Evolutionary conservation across 2,888 invertebrate species (phyloP).

Genomic region (Patella pellucida): DNA sequence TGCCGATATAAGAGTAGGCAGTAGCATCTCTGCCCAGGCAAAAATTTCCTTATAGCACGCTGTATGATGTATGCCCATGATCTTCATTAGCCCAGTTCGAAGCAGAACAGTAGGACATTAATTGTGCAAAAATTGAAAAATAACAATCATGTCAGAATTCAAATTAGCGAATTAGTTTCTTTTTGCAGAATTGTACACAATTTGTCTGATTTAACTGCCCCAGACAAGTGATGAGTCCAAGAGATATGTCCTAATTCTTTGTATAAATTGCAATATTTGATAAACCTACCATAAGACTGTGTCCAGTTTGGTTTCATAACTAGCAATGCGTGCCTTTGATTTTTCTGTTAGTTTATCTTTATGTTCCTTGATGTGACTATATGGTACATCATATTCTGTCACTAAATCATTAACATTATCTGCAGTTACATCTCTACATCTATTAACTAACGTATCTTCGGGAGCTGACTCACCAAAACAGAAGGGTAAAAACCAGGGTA

Average conservation of each 20-base stretch:
- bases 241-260: not conserved
- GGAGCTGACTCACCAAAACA: slow-evolving; percentile 66
- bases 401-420: slow-evolving; percentile 67
- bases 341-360: slow-evolving; percentile 52
- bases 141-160: too few relatives aligned
- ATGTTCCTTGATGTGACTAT: slow-evolving; percentile 56
- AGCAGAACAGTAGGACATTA: too few relatives aligned
- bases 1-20: too few relatives aligned
- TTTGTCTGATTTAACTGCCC: not conserved
- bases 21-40: too few relatives aligned
- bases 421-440: slow-evolving; percentile 52
- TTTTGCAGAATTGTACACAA: too few relatives aligned
- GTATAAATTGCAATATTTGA: not conserved
- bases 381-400: slow-evolving; percentile 62
- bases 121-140: too few relatives aligned
- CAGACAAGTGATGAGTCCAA: not conserved
- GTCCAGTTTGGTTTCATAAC: slow-evolving; percentile 60
- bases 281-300: slow-evolving; percentile 65
- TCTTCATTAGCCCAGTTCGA: too few relatives aligned
- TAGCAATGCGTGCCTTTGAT: slow-evolving; percentile 64
- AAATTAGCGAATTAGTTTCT: too few relatives aligned
- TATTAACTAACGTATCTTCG: slow-evolving; percentile 53
- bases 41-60: too few relatives aligned
- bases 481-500: slow-evolving; percentile 69
- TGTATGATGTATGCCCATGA: too few relatives aligned